A percentile compares a stretch with the other conserved stretches of the same genome.
These are phyloP conservation scores for Chelon labrosus DNA, from an alignment of 2,797 vertebrate genomes.

Conservation along the genomic window DNA sequence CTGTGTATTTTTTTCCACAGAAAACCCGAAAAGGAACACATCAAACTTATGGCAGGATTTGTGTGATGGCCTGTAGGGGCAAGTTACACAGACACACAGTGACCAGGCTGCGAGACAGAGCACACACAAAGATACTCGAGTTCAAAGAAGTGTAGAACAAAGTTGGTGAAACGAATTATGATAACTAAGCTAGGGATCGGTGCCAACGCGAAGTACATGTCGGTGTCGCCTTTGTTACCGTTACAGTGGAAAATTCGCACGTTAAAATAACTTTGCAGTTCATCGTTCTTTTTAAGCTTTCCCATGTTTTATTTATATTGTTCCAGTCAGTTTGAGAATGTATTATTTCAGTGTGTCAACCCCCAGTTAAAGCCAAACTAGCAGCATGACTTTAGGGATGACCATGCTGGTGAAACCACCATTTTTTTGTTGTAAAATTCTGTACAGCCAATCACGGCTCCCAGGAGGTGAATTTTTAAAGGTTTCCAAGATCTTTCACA, in stretches of 20 bases:
- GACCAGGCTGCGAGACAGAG: slow-evolving; percentile 1
- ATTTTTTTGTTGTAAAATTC: neutral
- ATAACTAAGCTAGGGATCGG: too few relatives aligned
- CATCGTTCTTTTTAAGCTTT: neutral
- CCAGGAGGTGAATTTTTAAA: neutral
- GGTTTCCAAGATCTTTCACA: too few relatives aligned
- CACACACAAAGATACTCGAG: neutral
- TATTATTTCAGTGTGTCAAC: neutral
- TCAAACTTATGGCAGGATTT: slow-evolving; percentile 32
- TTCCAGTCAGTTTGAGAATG: neutral
- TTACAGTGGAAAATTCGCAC: neutral
- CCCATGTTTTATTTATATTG: neutral
- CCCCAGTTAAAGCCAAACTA: too few relatives aligned
- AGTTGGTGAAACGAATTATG: too few relatives aligned
- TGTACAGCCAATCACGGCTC: neutral
- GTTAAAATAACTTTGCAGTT: neutral
- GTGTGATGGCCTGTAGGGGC: slow-evolving; percentile 48
- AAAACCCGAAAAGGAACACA: slow-evolving; percentile 35
- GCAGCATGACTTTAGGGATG: neutral
- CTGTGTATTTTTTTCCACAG: slow-evolving; percentile 30
- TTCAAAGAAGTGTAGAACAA: neutral
- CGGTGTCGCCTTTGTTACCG: neutral
- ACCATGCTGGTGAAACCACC: too few relatives aligned
- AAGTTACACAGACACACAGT: slow-evolving; percentile 29
- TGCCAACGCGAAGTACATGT: neutral